Conservation (phyloP, 2,888 invertebrate species). For the Silvanus unidentatus region DNA sequence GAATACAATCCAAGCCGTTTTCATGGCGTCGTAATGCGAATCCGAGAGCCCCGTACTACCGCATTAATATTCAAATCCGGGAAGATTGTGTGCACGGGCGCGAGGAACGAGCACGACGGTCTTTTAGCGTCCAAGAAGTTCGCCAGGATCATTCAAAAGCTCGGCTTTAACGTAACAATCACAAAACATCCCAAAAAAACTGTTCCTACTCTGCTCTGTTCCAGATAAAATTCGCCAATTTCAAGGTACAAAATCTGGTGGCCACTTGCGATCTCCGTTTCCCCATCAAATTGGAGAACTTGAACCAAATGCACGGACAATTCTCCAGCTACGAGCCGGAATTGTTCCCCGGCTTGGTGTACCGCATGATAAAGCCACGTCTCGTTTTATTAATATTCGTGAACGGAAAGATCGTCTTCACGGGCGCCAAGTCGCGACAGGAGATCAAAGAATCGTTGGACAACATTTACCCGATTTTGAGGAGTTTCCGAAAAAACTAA, state of each 20-base stretch:
- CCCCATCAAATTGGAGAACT: slow-evolving; percentile 67
- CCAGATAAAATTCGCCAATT: slow-evolving; percentile 71
- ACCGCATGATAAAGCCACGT: slow-evolving; percentile 93
- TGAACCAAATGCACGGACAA: slow-evolving; percentile 68
- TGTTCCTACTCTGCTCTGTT: not conserved
- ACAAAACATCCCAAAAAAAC: slow-evolving; percentile 11
- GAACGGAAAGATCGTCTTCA: slow-evolving; percentile 97
- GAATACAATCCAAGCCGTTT: slow-evolving; percentile 80
- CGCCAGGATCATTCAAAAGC: slow-evolving; percentile 74
- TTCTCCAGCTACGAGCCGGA: slow-evolving; percentile 89
- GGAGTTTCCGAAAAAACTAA: slow-evolving; percentile 84
- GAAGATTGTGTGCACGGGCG: slow-evolving; percentile 77
- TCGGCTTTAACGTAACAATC: slow-evolving; percentile 64
- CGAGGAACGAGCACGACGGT: slow-evolving; percentile 71
- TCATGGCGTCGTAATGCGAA: slow-evolving; percentile 77
- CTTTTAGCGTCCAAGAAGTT: slow-evolving; percentile 74
- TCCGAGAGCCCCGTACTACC: slow-evolving; percentile 70
- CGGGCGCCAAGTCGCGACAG: slow-evolving; percentile 87
- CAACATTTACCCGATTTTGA: slow-evolving; percentile 90
- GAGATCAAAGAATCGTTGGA: slow-evolving; percentile 92
- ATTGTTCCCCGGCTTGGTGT: slow-evolving; percentile 96
- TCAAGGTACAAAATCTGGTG: slow-evolving; percentile 73
- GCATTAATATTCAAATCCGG: slow-evolving; percentile 74
- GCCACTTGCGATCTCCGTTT: slow-evolving; percentile 70
- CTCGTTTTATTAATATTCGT: slow-evolving; percentile 97